Conservation (phyloP, 2,888 invertebrate genomes). For the Chymomyza procnemis region DNA sequence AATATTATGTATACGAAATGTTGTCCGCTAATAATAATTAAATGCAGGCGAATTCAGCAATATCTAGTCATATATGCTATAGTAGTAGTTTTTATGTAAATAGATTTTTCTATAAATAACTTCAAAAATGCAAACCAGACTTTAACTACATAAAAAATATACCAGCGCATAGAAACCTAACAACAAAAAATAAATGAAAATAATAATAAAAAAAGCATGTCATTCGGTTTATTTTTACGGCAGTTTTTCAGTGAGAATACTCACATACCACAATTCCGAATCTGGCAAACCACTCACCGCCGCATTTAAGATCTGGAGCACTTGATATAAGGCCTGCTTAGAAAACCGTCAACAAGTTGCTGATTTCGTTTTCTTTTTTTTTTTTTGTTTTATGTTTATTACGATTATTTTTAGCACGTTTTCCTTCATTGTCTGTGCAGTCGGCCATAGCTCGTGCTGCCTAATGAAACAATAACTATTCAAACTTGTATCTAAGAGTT, state of each 20-base stretch:
- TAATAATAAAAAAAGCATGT: slow-evolving; percentile 6
- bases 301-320: slow-evolving; percentile 39
- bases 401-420: background rate
- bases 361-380: background rate
- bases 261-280: slow-evolving; percentile 16
- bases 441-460: background rate
- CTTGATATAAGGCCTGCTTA: slow-evolving; percentile 21
- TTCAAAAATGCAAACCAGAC: background rate
- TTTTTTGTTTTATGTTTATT: background rate
- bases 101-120: background rate
- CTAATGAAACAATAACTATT: slow-evolving; percentile 2
- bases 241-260: slow-evolving; percentile 4
- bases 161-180: background rate
- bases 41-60: background rate
- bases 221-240: background rate
- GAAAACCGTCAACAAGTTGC: slow-evolving; percentile 3
- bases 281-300: slow-evolving; percentile 14
- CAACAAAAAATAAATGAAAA: background rate
- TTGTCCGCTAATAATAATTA: background rate
- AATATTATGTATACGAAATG: background rate
- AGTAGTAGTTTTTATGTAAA: background rate
- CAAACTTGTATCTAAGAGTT: slow-evolving; percentile 6
- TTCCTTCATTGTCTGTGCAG: background rate
- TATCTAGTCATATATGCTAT: background rate
- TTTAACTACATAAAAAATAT: background rate